Conservation (phyloP, 1,140 invertebrate genomes). For the Drosophila lacteicornis region DNA sequence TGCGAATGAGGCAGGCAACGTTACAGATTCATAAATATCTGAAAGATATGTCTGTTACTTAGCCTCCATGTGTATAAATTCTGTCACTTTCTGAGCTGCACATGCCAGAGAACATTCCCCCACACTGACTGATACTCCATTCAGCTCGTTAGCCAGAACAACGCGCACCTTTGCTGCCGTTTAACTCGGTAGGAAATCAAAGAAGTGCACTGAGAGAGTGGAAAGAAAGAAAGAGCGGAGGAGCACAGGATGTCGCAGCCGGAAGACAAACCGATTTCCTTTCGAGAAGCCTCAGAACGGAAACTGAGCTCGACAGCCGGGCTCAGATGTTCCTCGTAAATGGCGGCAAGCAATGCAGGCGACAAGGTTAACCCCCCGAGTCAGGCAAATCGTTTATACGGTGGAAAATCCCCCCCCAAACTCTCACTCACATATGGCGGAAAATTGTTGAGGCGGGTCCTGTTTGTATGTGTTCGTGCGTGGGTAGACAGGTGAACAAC, state of each 20-base stretch:
- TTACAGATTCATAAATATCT: slow-evolving; percentile 4
- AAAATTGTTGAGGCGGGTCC: slow-evolving; percentile 53
- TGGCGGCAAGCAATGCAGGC: slow-evolving; percentile 36
- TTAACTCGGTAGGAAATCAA: slow-evolving; percentile 22
- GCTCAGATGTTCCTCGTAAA: slow-evolving; percentile 18
- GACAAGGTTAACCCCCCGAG: slow-evolving; percentile 67
- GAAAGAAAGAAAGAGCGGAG: slow-evolving; percentile 37
- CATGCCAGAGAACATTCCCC: slow-evolving; percentile 12
- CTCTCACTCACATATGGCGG: slow-evolving; percentile 11
- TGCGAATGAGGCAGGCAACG: not conserved
- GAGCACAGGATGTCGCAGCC: slow-evolving; percentile 49
- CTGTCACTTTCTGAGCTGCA: slow-evolving; percentile 1
- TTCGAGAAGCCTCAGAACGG: slow-evolving; percentile 53
- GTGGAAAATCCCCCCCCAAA: not conserved
- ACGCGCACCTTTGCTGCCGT: not conserved
- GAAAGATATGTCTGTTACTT: slow-evolving; percentile 3
- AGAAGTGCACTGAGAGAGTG: slow-evolving; percentile 50
- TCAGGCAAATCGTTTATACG: slow-evolving; percentile 64
- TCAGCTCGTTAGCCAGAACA: slow-evolving; percentile 45
- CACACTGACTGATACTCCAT: slow-evolving; percentile 15
- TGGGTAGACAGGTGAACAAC: slow-evolving; percentile 72
- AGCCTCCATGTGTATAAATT: not conserved
- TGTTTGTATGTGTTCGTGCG: slow-evolving; percentile 33
- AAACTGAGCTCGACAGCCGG: slow-evolving; percentile 43
- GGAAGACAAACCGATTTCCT: slow-evolving; percentile 79